Conservation (phyloP, 2,113 vertebrate genomes). For the Raphicerus campestris region DNA sequence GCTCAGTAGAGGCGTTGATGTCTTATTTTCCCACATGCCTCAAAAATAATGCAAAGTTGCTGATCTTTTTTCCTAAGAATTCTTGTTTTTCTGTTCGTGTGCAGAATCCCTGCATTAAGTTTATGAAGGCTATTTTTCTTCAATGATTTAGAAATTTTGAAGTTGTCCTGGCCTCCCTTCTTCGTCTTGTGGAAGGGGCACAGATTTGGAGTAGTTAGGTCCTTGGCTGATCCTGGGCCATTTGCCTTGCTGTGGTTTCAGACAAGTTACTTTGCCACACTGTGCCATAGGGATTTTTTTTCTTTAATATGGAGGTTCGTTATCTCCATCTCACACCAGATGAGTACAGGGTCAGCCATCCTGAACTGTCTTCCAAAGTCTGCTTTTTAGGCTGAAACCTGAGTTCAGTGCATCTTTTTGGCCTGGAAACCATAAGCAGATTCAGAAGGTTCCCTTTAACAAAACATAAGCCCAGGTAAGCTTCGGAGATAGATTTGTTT, state of each 20-base stretch:
- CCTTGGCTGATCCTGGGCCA: not conserved
- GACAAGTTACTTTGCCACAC: not conserved
- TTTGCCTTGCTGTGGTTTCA: conserved; percentile 22
- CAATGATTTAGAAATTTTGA: not conserved
- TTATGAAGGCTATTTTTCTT: conserved; percentile 20
- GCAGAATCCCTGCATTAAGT: not conserved
- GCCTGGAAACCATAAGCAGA: not conserved
- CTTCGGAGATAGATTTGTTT: not conserved
- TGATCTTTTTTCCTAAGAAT: not conserved
- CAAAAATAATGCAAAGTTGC: not conserved
- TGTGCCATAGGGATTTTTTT: not conserved
- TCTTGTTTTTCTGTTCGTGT: not conserved
- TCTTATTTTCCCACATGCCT: not conserved
- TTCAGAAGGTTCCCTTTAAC: not conserved
- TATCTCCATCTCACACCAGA: not conserved
- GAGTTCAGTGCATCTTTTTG: not conserved
- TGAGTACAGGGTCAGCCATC: not conserved
- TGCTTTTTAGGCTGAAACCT: not conserved
- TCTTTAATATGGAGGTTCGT: not conserved
- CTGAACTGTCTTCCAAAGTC: not conserved
- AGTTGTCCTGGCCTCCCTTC: not conserved
- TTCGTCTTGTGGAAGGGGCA: not conserved
- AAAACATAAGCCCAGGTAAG: not conserved
- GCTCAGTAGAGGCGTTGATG: not conserved
- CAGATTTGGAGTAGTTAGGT: not conserved